Base-by-base conservation (phyloP, 2,888 invertebrate genomes). In the Elgonia sp. region DNA sequence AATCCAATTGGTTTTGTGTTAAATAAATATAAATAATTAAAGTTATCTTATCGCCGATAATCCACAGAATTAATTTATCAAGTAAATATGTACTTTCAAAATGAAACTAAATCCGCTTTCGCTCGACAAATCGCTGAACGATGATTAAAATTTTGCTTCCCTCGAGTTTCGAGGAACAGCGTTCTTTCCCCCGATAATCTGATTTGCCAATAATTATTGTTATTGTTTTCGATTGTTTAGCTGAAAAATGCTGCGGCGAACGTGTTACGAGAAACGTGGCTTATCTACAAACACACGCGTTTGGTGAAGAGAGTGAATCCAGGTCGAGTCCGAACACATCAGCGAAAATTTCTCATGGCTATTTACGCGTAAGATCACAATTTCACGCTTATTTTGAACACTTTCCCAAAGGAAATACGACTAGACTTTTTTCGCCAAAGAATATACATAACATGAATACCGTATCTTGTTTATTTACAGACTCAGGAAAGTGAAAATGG, bases 181-280 rank as follows among this genome's bases (percentile, higher is more conserved):
- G 21, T 40, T 7, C 16, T 39, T 42, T 9, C 14, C 9, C 16
- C 50, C 50, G 40, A 50, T 42, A 70, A 76, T 42, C 40, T 62
- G 46, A 69, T 69, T 77, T 20, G n/a, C 55, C 18, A 63, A 70
- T 83, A 79, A 84, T 77, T 72, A 81, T 70, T 10, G 18, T 65
- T 53, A 67, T 84, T 60, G 53, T 83, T 85, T 89, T 80, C 70
- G 90, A 92, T 90, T 89, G 95, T 96, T 91, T 96, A 99, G 99
- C 96, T 99, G 95, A 99, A 99, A 97, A 99, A 99, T 96, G 98
- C 99, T 92, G 99, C 99, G 91, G 99, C 99, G 90, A 99, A 99
- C 95, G 99, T 99, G 92, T 96, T 99, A 92, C 96, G 99, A 92
- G 99, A 99, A 96, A 99, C 99, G 92, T 99, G 99, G 99, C 97